Percentiles rank a stretch among this genome's conserved stretches.
These are phyloP conservation scores for Dimorphilus gyrociliatus DNA, from an alignment of 2,888 invertebrate species.

Conservation along the genomic window DNA sequence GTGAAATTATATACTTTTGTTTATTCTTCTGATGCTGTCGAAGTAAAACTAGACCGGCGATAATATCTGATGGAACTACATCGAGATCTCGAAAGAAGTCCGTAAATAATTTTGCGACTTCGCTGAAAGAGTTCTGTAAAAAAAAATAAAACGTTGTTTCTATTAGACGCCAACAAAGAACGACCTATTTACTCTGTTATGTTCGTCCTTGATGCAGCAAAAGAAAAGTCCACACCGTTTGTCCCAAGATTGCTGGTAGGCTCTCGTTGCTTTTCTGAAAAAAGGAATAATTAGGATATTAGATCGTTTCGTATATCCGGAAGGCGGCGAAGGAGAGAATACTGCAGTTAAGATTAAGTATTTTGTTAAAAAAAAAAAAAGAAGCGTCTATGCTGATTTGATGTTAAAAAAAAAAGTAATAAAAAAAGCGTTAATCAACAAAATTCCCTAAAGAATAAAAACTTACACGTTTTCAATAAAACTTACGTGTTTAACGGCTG, in stretches of 20 bases:
- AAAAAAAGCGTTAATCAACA: too few species aligned
- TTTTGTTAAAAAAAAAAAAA: too few species aligned
- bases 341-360: too few species aligned
- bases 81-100: conserved; percentile 74
- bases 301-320: too few species aligned
- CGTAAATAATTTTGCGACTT: conserved; percentile 62
- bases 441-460: too few species aligned
- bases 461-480: too few species aligned
- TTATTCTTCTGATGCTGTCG: conserved; percentile 63
- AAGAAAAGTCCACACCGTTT: conserved; percentile 61
- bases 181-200: conserved; percentile 44
- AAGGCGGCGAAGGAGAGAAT: too few species aligned
- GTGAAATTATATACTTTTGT: conserved; percentile 36
- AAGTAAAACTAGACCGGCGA: conserved; percentile 62
- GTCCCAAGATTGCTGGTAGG: conserved; percentile 75
- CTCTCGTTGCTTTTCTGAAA: conserved; percentile 62
- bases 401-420: too few species aligned
- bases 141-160: conserved; percentile 3
- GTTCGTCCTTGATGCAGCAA: conserved; percentile 62
- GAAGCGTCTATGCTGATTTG: too few species aligned
- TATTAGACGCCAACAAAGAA: not conserved
- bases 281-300: conserved; percentile 5
- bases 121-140: conserved; percentile 59
- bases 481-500: too few species aligned
- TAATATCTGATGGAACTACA: conserved; percentile 66